Percentiles rank a stretch among this genome's conserved stretches.
These are phyloP conservation scores for Drosophila virilis DNA, from an alignment of 1,140 invertebrate genomes.

Conservation along the genomic window DNA sequence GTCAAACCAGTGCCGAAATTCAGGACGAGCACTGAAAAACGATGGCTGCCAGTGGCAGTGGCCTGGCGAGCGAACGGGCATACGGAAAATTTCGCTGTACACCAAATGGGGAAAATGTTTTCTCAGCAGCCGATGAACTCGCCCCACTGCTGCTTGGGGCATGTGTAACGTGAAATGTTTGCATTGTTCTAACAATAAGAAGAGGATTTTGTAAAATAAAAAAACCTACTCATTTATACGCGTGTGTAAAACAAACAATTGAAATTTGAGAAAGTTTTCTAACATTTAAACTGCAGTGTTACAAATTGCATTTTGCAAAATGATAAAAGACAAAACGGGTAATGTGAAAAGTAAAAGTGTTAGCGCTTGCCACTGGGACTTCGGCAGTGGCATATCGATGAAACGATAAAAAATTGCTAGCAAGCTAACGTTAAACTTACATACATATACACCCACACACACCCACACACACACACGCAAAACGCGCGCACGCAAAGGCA, in stretches of 20 bases:
- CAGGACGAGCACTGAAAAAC: constrained; percentile 34
- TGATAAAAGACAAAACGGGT: constrained; percentile 24
- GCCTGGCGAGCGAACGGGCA: constrained; percentile 35
- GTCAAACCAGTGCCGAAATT: constrained; percentile 5
- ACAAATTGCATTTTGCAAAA: constrained; percentile 20
- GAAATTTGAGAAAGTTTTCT: constrained; percentile 8
- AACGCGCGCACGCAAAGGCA: constrained; percentile 19
- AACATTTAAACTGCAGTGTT: constrained; percentile 23
- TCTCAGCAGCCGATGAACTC: constrained; percentile 37
- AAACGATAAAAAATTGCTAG: constrained; percentile 57
- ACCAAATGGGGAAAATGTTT: constrained; percentile 70
- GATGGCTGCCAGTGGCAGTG: constrained; percentile 34
- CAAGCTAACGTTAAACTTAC: constrained; percentile 64
- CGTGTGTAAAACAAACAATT: constrained; percentile 9
- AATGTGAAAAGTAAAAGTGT: constrained; percentile 77
- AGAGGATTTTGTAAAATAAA: neutral
- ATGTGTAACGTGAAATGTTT: constrained; percentile 46
- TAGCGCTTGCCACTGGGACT: constrained; percentile 29
- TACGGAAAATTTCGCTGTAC: constrained; percentile 77
- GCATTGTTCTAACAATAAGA: constrained; percentile 31
- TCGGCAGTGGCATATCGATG: constrained; percentile 59
- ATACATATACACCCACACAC: constrained; percentile 36
- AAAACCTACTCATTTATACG: neutral
- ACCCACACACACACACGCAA: constrained; percentile 25
- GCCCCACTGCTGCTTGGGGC: constrained; percentile 39